Conservation (phyloP, 2,888 invertebrate species). For the Coenonympha glycerion region DNA sequence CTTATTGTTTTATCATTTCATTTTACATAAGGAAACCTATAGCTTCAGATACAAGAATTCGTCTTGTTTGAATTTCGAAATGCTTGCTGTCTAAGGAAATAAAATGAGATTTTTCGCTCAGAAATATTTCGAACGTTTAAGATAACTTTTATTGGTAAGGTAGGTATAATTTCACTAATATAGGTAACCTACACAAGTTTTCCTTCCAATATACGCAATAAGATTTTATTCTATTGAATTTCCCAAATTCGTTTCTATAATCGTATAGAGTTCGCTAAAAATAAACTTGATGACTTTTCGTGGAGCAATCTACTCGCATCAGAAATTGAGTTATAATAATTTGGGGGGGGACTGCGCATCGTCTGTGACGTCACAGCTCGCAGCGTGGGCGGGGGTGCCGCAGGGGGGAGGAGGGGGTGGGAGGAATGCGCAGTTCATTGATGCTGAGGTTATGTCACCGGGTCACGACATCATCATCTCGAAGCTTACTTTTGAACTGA, state of each 20-base stretch:
- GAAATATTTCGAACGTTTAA: no score
- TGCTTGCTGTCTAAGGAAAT: no score
- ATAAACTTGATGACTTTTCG: not conserved
- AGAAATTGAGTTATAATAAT: slow-evolving; percentile 16
- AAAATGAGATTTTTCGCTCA: no score
- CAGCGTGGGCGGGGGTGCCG: slow-evolving; percentile 23
- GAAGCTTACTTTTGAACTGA: no score
- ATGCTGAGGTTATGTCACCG: slow-evolving; percentile 35
- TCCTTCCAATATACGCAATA: no score
- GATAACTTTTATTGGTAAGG: no score
- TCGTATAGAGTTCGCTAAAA: not conserved
- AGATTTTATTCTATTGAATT: not conserved
- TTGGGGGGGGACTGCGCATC: slow-evolving; percentile 6
- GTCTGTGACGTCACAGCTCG: slow-evolving; percentile 47
- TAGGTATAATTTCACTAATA: no score
- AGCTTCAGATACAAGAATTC: no score
- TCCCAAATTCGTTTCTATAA: not conserved
- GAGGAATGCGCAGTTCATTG: slow-evolving; percentile 34
- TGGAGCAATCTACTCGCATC: slow-evolving; percentile 7
- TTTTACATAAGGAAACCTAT: no score
- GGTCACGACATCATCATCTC: not conserved
- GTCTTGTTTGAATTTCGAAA: no score
- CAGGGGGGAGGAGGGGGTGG: slow-evolving; percentile 27
- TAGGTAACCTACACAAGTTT: no score
- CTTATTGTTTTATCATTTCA: no score